phyloP scores from a whole-genome alignment of 2,113 vertebrate species.

The Myrmecobius fasciatus region DNA sequence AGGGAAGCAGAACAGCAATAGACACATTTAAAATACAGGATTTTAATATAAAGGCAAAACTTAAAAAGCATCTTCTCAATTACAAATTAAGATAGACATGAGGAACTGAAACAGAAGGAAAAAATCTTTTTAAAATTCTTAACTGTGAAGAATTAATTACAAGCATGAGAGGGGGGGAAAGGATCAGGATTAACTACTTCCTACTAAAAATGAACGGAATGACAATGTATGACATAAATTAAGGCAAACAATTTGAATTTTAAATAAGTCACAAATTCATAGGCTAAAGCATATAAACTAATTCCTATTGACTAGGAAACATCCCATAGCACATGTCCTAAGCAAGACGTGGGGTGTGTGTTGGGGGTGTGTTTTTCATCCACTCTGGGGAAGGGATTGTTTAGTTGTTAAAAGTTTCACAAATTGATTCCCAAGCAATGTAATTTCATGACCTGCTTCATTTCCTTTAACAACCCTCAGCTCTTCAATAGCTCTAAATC shows the following conservation, averaged over 20 bases:
- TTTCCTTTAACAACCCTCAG: constrained; percentile 66
- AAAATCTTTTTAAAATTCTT: not conserved
- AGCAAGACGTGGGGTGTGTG: not conserved
- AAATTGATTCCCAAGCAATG: constrained; percentile 83
- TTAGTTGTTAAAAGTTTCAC: constrained; percentile 68
- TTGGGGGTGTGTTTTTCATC: not conserved
- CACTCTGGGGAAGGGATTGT: not conserved
- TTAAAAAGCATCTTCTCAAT: constrained; percentile 76
- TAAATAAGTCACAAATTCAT: constrained; percentile 78
- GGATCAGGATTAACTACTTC: constrained; percentile 45
- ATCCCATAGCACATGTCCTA: not conserved
- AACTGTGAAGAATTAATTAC: not conserved
- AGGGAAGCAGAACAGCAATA: constrained; percentile 65
- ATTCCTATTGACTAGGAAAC: constrained; percentile 79
- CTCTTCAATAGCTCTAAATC: constrained; percentile 69
- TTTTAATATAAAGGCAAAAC: constrained; percentile 80
- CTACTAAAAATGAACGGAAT: constrained; percentile 67
- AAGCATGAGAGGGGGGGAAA: not conserved
- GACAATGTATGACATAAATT: constrained; percentile 74
- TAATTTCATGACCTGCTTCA: constrained; percentile 70
- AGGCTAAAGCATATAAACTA: constrained; percentile 78
- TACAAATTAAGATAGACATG: constrained; percentile 74
- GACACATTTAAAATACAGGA: constrained; percentile 80
- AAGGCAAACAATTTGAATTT: constrained; percentile 69
- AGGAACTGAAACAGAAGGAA: constrained; percentile 61